phyloP scores from a whole-genome alignment of 2,797 vertebrate genomes.

The Chaenodraco wilsoni region DNA sequence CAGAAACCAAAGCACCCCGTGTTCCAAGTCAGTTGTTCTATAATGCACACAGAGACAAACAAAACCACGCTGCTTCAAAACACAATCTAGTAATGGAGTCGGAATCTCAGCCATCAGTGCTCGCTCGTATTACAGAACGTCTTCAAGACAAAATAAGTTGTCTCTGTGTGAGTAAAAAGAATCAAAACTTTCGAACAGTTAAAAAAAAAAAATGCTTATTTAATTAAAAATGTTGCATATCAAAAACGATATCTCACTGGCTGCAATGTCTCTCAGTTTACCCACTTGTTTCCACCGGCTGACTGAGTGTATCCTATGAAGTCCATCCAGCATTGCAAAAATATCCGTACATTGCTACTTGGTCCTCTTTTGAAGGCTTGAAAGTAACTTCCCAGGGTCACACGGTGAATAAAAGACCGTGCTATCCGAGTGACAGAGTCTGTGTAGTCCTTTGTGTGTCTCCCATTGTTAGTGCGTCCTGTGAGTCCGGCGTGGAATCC shows the following conservation, averaged over 20 bases:
- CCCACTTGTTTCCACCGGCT: constrained; percentile 41
- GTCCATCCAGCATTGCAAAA: constrained; percentile 49
- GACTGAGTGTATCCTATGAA: constrained; percentile 24
- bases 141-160: constrained; percentile 52
- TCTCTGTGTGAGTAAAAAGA: constrained; percentile 33
- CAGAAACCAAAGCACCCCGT: constrained; percentile 38
- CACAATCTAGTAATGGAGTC: constrained; percentile 68
- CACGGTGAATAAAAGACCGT: constrained; percentile 62
- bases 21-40: constrained; percentile 52
- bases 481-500: constrained; percentile 68
- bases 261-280: constrained; percentile 39
- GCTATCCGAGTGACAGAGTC: constrained; percentile 60
- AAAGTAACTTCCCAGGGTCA: constrained; percentile 61
- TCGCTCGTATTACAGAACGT: constrained; percentile 63
- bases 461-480: constrained; percentile 72
- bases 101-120: constrained; percentile 70
- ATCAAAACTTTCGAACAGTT: too few relatives aligned
- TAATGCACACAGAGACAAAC: constrained; percentile 59
- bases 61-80: constrained; percentile 68
- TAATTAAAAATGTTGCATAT: constrained; percentile 27
- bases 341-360: constrained; percentile 19
- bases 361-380: constrained; percentile 39
- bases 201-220: background rate
- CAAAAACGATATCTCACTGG: constrained; percentile 27
- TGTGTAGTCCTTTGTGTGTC: constrained; percentile 75